These are phyloP conservation scores for Mya arenaria DNA, from an alignment of 1,140 invertebrate species.

Conservation along the genomic window DNA sequence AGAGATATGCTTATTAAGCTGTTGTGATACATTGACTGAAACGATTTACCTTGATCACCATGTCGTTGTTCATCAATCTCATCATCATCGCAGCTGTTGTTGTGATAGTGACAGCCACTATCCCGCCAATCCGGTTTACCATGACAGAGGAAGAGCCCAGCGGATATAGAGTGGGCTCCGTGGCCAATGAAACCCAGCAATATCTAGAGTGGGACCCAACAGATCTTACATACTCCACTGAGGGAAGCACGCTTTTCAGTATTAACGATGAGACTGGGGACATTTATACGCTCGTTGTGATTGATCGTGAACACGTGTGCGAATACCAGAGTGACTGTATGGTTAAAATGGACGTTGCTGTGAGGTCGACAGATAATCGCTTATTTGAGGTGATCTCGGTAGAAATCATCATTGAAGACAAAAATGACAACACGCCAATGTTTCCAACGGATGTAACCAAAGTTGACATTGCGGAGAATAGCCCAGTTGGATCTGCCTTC, in stretches of 20 bases:
- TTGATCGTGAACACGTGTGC: slow-evolving; percentile 41
- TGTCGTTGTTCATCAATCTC: slow-evolving; percentile 14
- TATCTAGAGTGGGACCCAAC: not conserved
- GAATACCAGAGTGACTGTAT: slow-evolving; percentile 20
- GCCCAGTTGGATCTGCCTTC: slow-evolving; percentile 61
- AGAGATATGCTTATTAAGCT: not conserved
- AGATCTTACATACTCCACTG: slow-evolving; percentile 2
- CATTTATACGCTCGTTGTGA: slow-evolving; percentile 30
- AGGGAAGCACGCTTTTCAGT: slow-evolving; percentile 32
- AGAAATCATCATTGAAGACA: slow-evolving; percentile 63
- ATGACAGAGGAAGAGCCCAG: slow-evolving; percentile 33
- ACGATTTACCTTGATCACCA: slow-evolving; percentile 1
- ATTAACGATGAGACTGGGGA: slow-evolving; percentile 46
- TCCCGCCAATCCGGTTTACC: slow-evolving; percentile 27
- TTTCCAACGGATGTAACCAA: slow-evolving; percentile 65
- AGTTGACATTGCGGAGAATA: slow-evolving; percentile 70
- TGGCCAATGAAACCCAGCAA: slow-evolving; percentile 5
- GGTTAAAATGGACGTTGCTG: slow-evolving; percentile 38
- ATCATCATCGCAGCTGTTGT: not conserved
- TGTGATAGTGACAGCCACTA: not conserved
- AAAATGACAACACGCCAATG: slow-evolving; percentile 76
- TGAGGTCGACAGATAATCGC: slow-evolving; percentile 15
- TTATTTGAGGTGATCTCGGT: slow-evolving; percentile 52
- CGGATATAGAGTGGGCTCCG: slow-evolving; percentile 30
- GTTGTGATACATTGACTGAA: slow-evolving; percentile 1